Conservation (phyloP, 2,888 invertebrate genomes). For the Ochlodes sylvanus region DNA sequence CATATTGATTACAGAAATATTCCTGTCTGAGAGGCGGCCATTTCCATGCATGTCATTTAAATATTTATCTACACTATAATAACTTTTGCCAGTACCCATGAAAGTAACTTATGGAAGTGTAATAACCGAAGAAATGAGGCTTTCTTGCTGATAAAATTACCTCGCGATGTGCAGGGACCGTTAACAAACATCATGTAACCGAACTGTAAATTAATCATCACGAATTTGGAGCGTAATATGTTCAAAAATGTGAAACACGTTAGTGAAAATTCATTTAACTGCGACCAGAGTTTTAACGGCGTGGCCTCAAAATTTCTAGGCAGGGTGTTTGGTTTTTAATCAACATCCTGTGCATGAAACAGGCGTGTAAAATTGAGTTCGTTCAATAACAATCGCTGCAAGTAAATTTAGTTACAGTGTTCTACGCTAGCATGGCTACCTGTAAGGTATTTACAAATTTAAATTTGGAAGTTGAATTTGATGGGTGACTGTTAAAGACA, state of each 20-base stretch:
- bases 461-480: no score
- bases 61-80: no score
- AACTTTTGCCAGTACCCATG: no score
- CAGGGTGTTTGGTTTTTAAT: neutral
- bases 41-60: no score
- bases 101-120: no score
- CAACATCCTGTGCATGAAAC: neutral
- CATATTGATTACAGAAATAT: no score
- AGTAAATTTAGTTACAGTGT: no score
- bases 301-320: constrained; percentile 1
- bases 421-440: no score
- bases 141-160: neutral
- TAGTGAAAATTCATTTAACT: constrained; percentile 11
- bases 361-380: neutral
- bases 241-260: constrained; percentile 8
- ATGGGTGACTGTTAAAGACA: no score
- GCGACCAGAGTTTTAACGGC: neutral
- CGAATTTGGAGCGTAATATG: neutral
- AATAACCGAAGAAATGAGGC: no score
- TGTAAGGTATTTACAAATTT: no score
- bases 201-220: constrained; percentile 21
- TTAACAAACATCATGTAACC: constrained; percentile 1
- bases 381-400: neutral
- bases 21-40: no score
- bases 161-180: neutral